Evolutionary conservation across 2,888 invertebrate genomes (phyloP).

Genomic region (Campoplex capitator): DNA sequence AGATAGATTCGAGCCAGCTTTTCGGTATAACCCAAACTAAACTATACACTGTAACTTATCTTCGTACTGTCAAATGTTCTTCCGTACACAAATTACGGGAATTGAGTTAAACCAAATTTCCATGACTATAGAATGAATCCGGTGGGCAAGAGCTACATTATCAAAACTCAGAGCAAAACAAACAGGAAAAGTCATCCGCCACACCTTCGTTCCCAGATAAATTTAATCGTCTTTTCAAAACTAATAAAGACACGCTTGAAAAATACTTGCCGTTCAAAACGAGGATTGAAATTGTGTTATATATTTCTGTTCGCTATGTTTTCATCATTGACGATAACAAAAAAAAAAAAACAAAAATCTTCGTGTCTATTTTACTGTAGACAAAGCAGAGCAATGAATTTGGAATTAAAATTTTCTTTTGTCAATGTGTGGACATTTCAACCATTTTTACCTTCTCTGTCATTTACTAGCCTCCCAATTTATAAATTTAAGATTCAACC

Average conservation of each 20-base stretch:
- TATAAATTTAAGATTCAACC: too few species aligned
- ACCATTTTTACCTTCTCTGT: too few species aligned
- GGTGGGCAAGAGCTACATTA: not conserved
- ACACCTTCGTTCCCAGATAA: not conserved
- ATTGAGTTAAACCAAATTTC: conserved; percentile 10
- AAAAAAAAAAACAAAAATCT: not conserved
- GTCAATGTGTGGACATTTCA: too few species aligned
- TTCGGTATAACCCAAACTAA: conserved; percentile 27
- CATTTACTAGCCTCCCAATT: too few species aligned
- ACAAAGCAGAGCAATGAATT: too few species aligned
- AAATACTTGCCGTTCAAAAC: not conserved
- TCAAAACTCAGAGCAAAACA: not conserved
- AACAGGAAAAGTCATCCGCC: not conserved
- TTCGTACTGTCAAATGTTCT: conserved; percentile 4
- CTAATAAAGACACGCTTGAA: not conserved
- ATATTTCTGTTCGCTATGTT: not conserved
- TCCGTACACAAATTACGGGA: conserved; percentile 25
- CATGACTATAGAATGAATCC: conserved; percentile 16
- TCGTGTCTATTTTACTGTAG: not conserved
- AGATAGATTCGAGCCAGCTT: conserved; percentile 24
- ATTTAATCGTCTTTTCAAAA: not conserved
- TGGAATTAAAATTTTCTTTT: too few species aligned
- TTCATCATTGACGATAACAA: not conserved
- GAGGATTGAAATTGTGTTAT: not conserved
- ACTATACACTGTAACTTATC: conserved; percentile 9